phyloP scores from a whole-genome alignment of 2,888 invertebrate species.

The Erebia epiphron region DNA sequence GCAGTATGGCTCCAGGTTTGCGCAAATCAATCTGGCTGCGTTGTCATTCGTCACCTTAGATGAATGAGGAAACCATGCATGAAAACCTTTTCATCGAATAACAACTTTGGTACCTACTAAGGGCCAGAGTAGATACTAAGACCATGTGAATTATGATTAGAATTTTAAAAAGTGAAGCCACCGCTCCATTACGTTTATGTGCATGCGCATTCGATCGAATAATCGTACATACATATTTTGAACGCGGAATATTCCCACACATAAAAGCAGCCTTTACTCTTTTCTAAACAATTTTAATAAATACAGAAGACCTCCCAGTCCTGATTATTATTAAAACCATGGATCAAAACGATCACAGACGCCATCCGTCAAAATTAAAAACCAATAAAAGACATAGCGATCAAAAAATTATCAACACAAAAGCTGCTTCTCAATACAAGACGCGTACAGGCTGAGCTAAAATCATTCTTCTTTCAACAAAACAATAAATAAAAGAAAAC shows the following conservation, averaged over 20 bases:
- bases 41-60: no score
- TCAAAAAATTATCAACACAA: conserved; percentile 33
- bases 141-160: no score
- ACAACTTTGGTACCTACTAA: no score
- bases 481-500: conserved; percentile 45
- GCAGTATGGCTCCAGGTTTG: no score
- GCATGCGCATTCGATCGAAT: no score
- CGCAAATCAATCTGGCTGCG: no score
- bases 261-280: neutral
- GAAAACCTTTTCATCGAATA: no score
- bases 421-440: conserved; percentile 19
- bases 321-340: neutral
- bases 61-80: no score
- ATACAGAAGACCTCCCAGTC: neutral
- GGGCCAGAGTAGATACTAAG: no score
- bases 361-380: conserved; percentile 35
- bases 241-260: neutral
- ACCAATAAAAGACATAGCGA: conserved; percentile 27
- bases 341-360: conserved; percentile 2
- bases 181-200: no score
- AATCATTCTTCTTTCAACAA: conserved; percentile 38
- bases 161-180: no score
- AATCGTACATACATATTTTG: neutral
- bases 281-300: neutral
- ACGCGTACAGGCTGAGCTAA: conserved; percentile 21